These are phyloP conservation scores for Zophobas morio DNA, from an alignment of 1,140 invertebrate species.

Conservation along the genomic window DNA sequence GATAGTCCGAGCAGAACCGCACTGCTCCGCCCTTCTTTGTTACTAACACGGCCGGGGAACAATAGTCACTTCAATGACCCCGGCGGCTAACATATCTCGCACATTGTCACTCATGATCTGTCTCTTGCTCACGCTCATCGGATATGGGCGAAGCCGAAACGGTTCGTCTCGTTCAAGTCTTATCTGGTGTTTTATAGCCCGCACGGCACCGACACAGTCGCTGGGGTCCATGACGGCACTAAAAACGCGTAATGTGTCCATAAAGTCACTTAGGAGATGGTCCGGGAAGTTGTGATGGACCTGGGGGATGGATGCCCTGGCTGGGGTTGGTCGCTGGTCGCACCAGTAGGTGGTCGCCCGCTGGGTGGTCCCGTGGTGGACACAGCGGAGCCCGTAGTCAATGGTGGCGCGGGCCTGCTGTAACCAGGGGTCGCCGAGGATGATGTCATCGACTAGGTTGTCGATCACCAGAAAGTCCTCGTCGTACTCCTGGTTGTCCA, in stretches of 20 bases:
- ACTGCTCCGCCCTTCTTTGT: conserved; percentile 49
- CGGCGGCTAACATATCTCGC: conserved; percentile 43
- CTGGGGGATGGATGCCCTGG: background rate
- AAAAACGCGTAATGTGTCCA: background rate
- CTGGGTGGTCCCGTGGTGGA: background rate
- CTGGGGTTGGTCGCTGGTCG: background rate
- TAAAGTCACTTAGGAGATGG: background rate
- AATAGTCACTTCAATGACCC: conserved; percentile 49
- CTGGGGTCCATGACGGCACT: background rate
- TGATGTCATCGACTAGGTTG: background rate
- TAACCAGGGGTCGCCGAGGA: background rate
- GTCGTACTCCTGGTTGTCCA: background rate
- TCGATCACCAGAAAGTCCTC: background rate
- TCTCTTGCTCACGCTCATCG: background rate
- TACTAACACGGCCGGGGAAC: conserved; percentile 49
- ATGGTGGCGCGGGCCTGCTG: background rate
- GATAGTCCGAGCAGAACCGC: conserved; percentile 60
- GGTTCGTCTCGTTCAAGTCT: background rate
- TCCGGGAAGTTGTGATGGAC: background rate
- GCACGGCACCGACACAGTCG: background rate
- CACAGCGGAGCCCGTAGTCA: background rate
- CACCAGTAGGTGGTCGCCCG: background rate
- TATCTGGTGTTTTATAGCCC: background rate
- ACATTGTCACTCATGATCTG: conserved; percentile 24
- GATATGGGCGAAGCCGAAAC: background rate